Conservation (phyloP, 2,113 vertebrate genomes). For the Puffinus mauretanicus region DNA sequence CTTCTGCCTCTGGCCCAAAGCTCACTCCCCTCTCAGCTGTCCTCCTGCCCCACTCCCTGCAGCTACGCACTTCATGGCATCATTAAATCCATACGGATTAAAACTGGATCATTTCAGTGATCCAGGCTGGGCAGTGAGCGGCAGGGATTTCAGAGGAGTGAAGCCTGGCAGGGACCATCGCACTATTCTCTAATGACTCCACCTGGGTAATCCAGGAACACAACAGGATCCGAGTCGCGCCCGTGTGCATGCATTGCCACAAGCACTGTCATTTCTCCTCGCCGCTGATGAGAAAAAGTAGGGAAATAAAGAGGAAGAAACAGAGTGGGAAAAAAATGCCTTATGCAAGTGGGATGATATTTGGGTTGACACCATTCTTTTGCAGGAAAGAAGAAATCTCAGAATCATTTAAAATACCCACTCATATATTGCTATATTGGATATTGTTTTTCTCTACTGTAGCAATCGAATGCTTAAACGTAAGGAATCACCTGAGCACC, state of each 20-base stretch:
- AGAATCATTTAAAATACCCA: background rate
- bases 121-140: background rate
- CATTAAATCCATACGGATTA: background rate
- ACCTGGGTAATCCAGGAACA: background rate
- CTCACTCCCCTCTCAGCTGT: background rate
- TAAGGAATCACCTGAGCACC: background rate
- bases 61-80: background rate
- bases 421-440: background rate
- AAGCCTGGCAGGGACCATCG: background rate
- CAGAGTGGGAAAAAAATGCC: background rate
- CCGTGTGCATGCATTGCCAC: accelerated
- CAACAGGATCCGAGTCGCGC: accelerated
- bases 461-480: background rate
- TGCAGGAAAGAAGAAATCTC: background rate
- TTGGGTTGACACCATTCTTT: background rate
- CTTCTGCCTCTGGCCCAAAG: background rate
- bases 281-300: background rate
- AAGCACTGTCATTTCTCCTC: background rate
- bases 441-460: background rate
- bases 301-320: background rate
- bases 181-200: background rate
- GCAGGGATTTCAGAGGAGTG: background rate
- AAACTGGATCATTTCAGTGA: background rate
- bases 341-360: background rate
- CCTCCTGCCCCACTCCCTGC: background rate